Percentiles rank a stretch among this genome's conserved stretches.
phyloP scores from a whole-genome alignment of 2,888 invertebrate genomes.

The Oligia fasciuncula region DNA sequence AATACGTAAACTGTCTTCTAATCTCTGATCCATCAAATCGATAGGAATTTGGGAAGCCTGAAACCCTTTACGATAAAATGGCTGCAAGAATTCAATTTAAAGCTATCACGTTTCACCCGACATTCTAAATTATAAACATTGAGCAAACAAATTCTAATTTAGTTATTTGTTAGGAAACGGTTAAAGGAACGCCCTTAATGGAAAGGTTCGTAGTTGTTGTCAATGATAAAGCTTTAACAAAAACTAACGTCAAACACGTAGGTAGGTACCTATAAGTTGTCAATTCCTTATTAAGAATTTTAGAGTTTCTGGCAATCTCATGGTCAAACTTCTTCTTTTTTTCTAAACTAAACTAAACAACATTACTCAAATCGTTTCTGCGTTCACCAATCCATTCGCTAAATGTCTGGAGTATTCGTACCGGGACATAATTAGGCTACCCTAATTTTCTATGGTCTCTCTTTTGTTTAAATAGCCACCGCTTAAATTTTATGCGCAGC shows the following conservation, averaged over 20 bases:
- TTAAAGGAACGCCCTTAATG: conserved; percentile 3
- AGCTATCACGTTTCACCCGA: conserved; percentile 28
- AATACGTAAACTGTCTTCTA: neutral
- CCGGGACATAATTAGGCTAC: neutral
- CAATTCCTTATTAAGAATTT: neutral
- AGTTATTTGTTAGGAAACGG: conserved; percentile 52
- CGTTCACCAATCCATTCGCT: neutral
- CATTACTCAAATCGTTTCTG: neutral
- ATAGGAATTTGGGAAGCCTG: conserved; percentile 18
- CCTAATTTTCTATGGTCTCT: neutral
- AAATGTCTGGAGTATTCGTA: neutral
- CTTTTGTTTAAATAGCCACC: neutral
- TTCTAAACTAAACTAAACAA: too few species aligned
- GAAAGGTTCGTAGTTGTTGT: conserved; percentile 4
- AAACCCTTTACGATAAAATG: conserved; percentile 36
- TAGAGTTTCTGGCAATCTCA: neutral
- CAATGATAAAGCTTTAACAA: neutral
- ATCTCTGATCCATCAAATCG: conserved; percentile 6
- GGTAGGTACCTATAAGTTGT: too few species aligned
- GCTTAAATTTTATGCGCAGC: too few species aligned
- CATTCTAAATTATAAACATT: conserved; percentile 53
- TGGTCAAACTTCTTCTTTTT: too few species aligned
- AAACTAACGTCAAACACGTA: neutral
- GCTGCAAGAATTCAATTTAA: conserved; percentile 60
- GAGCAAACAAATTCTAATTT: conserved; percentile 57